These are phyloP conservation scores for Apostichopus californicus DNA, from an alignment of 35 echinoderm and acorn worm genomes.

Conservation along the genomic window DNA sequence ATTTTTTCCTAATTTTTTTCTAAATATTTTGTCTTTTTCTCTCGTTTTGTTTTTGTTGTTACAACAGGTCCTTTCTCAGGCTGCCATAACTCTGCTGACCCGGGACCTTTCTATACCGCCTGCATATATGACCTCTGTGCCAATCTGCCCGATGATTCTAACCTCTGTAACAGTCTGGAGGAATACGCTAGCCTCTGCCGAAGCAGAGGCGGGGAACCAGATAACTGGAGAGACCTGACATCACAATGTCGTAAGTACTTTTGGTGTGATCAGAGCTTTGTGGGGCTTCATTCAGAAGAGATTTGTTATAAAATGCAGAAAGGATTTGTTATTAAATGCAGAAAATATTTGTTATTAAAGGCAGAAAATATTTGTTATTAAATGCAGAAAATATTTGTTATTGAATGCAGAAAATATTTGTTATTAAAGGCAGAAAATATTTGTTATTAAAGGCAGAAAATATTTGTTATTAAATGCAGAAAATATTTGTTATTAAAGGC, in stretches of 20 bases:
- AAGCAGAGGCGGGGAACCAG: slow-evolving; percentile 58
- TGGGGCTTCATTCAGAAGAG: not conserved
- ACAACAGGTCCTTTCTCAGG: slow-evolving; percentile 71
- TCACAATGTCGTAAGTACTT: slow-evolving; percentile 78
- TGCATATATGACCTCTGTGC: slow-evolving; percentile 91
- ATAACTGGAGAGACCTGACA: slow-evolving; percentile 70
- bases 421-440: too few species aligned
- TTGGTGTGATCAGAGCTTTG: not conserved
- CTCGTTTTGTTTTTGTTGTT: not conserved
- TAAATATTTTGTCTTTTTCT: too few species aligned
- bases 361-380: too few species aligned
- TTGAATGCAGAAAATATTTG: too few species aligned
- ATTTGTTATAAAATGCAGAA: not conserved
- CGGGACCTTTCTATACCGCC: slow-evolving; percentile 59
- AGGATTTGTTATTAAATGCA: not conserved
- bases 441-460: not conserved
- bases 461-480: not conserved
- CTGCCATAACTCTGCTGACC: slow-evolving; percentile 63
- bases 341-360: too few species aligned
- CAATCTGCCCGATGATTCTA: slow-evolving; percentile 69
- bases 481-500: too few species aligned
- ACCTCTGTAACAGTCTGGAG: slow-evolving; percentile 71
- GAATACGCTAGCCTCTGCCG: slow-evolving; percentile 74
- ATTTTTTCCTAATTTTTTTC: not conserved
- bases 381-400: too few species aligned